These are phyloP conservation scores for Cliona cf. orientalis DNA, from an alignment of 37 sponge, comb jelly and placozoan genomes.

Conservation along the genomic window DNA sequence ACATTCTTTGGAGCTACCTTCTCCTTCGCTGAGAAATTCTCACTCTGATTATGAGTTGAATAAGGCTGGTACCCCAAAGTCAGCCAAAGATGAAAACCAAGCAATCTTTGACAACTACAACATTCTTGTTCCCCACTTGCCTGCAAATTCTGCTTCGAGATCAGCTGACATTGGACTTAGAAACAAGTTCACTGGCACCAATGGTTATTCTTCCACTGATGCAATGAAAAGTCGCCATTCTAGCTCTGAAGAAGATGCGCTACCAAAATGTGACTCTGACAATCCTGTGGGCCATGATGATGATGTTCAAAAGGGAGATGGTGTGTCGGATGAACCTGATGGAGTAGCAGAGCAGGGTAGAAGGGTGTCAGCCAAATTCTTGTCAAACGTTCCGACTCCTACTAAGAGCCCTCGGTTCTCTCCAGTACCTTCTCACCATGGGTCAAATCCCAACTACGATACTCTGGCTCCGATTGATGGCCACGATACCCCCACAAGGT, in stretches of 20 bases:
- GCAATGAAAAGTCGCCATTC: too few relatives aligned
- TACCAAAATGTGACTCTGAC: not conserved
- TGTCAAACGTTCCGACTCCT: not conserved
- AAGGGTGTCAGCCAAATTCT: not conserved
- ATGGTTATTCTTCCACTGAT: not conserved
- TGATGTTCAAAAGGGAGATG: not conserved
- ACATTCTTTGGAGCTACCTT: too few relatives aligned
- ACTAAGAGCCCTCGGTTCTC: not conserved
- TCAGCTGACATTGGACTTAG: not conserved
- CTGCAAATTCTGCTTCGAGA: slow-evolving; percentile 2
- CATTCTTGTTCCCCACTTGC: slow-evolving; percentile 23
- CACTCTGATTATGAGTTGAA: slow-evolving; percentile 22
- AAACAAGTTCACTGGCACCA: not conserved
- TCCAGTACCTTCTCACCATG: not conserved
- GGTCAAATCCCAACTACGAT: not conserved
- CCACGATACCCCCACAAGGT: not conserved
- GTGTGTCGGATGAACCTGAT: not conserved
- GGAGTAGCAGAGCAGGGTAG: not conserved
- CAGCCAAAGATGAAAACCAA: not conserved
- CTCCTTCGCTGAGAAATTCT: not conserved
- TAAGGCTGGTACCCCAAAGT: not conserved
- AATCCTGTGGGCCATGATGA: not conserved
- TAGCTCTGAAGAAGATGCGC: not conserved
- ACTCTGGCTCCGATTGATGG: not conserved
- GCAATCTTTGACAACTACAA: slow-evolving; percentile 28